Base-by-base conservation (phyloP, 2,113 vertebrate genomes). In the Myxocyprinus asiaticus region DNA sequence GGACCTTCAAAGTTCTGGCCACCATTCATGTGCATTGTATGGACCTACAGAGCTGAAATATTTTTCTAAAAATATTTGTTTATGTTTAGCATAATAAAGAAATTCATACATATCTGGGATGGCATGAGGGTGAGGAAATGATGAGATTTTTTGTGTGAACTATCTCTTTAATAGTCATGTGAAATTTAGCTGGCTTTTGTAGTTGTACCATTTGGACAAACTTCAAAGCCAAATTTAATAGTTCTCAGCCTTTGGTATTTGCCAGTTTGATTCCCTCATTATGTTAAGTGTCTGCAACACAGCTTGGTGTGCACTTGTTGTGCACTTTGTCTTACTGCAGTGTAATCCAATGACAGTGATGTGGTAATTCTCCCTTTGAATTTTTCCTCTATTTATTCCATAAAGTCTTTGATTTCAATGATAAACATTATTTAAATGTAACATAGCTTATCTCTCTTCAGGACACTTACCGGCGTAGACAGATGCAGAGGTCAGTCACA, bases 391-490 rank as follows among this genome's bases (percentile, higher is more conserved):
- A 9, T 63, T 44, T 61, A 8, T 73, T 48, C 56, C 6, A 17
- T 61, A 17, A 73, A 70, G 77, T 11, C 50, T 8, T 79, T 70
- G 47, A 62, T 67, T 68, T 45, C 9, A 53, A n/a, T 33, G 58
- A 44, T 67, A 45, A 44, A 12, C 7, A 3, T 9, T 22, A 53
- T 17, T 67, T 69, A 33, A 45, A 2, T 43, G 6, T 53, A 63
- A 78, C 11, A 11, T 43, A 22, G 3, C 6, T 33, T 3, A 5
- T 62, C 51, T 33, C 0, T 82, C 22, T 0, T 63, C 83, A 99
- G 98, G 98, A 99, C 78, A 99, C 97, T 1, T 97, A 96, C 82
- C 92, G 97, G 66, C 92, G 97, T 0, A 89, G 97, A 0, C 96
- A 98, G 88, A 95, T 96, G 86, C 96, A 98, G 81, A 94, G 97